phyloP scores from a whole-genome alignment of 2,888 invertebrate genomes.

The Aquatica leii region DNA sequence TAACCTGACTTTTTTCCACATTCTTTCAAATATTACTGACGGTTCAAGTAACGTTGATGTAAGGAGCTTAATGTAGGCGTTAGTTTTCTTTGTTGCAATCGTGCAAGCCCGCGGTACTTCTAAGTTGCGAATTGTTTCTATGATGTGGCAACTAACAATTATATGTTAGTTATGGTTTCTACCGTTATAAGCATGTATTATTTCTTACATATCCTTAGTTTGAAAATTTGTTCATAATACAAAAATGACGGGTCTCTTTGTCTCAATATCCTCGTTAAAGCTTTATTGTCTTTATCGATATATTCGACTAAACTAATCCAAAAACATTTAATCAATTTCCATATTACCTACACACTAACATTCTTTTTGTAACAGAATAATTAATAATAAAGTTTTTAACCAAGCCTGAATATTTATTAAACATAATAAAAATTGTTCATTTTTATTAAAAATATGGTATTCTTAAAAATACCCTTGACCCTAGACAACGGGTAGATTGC shows the following conservation, averaged over 20 bases:
- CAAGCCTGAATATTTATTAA: no score
- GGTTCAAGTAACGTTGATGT: slow-evolving; percentile 14
- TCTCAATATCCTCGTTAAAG: slow-evolving; percentile 13
- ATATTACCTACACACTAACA: no score
- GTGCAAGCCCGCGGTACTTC: slow-evolving; percentile 39
- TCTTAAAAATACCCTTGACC: no score
- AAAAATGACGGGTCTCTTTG: slow-evolving; percentile 11
- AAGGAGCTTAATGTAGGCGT: slow-evolving; percentile 36
- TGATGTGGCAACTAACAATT: slow-evolving; percentile 37
- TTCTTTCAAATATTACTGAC: slow-evolving; percentile 19
- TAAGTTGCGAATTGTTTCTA: slow-evolving; percentile 38
- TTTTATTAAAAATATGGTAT: no score
- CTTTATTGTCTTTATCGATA: no score
- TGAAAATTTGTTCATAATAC: slow-evolving; percentile 5
- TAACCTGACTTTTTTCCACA: slow-evolving; percentile 12
- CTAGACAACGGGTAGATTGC: no score
- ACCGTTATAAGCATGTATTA: slow-evolving; percentile 33
- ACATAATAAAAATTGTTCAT: no score
- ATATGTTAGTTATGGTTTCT: slow-evolving; percentile 38
- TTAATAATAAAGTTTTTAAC: no score
- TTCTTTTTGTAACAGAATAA: no score
- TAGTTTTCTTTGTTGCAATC: slow-evolving; percentile 35
- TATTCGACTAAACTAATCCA: no score
- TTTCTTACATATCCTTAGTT: slow-evolving; percentile 32
- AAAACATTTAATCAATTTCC: no score